phyloP scores from a whole-genome alignment of 1,140 invertebrate genomes.

The Sinonovacula constricta region DNA sequence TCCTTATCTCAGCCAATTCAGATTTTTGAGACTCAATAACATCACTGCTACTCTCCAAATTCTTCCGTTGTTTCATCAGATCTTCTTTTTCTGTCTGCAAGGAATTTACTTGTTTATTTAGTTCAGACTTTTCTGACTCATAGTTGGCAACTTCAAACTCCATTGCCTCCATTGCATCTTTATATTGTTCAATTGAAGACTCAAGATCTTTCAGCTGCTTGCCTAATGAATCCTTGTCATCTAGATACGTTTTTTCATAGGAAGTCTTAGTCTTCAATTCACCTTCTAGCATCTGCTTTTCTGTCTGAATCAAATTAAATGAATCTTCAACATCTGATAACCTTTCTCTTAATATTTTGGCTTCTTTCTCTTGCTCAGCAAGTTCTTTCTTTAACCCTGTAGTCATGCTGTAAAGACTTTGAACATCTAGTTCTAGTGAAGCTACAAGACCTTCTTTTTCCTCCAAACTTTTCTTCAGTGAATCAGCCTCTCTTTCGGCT shows the following conservation, averaged over 20 bases:
- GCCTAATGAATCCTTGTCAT: neutral
- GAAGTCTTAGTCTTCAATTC: neutral
- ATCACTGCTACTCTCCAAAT: neutral
- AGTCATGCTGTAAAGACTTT: too few relatives aligned
- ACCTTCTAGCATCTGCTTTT: slow-evolving; percentile 5
- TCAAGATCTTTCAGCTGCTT: slow-evolving; percentile 4
- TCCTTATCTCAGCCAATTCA: neutral
- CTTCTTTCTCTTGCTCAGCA: slow-evolving; percentile 5
- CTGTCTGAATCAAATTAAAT: slow-evolving; percentile 10
- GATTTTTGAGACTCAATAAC: neutral
- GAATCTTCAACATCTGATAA: slow-evolving; percentile 9
- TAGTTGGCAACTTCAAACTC: neutral
- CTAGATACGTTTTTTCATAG: neutral
- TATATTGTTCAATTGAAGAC: neutral
- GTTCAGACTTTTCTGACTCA: neutral
- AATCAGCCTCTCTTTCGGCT: too few relatives aligned
- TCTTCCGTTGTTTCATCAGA: neutral
- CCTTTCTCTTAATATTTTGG: neutral
- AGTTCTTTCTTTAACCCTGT: slow-evolving; percentile 7
- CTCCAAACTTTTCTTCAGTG: too few relatives aligned
- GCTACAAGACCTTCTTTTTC: too few relatives aligned
- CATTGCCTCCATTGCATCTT: neutral
- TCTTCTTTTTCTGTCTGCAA: slow-evolving; percentile 1
- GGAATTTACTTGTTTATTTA: neutral
- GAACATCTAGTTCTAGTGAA: too few relatives aligned